These are phyloP conservation scores for Rynchops niger DNA, from an alignment of 2,113 vertebrate species.

Conservation along the genomic window DNA sequence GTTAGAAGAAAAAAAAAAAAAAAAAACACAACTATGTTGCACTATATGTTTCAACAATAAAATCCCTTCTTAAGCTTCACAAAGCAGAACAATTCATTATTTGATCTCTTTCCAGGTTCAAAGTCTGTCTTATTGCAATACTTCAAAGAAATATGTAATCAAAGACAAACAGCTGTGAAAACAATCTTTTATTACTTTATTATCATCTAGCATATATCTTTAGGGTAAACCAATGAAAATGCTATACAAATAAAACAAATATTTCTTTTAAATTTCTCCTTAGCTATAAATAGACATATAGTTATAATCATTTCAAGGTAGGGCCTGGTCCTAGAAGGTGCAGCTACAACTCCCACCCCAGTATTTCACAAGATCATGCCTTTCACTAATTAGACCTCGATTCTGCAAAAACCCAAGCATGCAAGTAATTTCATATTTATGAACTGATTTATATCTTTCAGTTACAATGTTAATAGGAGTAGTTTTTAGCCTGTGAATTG, in stretches of 20 bases:
- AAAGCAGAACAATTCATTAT: conserved; percentile 95
- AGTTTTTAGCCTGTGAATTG: conserved; percentile 45
- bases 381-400: conserved; percentile 32
- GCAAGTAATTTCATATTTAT: conserved; percentile 61
- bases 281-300: conserved; percentile 65
- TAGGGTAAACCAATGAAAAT: conserved; percentile 85
- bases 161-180: conserved; percentile 99
- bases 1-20: conserved; percentile 81
- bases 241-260: conserved; percentile 75
- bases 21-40: conserved; percentile 70
- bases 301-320: conserved; percentile 64
- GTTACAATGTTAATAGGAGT: conserved; percentile 47
- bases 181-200: conserved; percentile 99
- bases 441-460: conserved; percentile 66
- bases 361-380: conserved; percentile 39
- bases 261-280: conserved; percentile 67
- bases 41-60: conserved; percentile 96
- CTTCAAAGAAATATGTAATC: conserved; percentile 98
- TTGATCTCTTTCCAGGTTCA: conserved; percentile 99
- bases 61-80: conserved; percentile 95
- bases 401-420: conserved; percentile 53
- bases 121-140: conserved; percentile 96
- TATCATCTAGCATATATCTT: conserved; percentile 95
- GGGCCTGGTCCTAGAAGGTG: conserved; percentile 14
- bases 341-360: background rate